phyloP scores from a whole-genome alignment of 2,797 vertebrate genomes.

The Furcifer pardalis region DNA sequence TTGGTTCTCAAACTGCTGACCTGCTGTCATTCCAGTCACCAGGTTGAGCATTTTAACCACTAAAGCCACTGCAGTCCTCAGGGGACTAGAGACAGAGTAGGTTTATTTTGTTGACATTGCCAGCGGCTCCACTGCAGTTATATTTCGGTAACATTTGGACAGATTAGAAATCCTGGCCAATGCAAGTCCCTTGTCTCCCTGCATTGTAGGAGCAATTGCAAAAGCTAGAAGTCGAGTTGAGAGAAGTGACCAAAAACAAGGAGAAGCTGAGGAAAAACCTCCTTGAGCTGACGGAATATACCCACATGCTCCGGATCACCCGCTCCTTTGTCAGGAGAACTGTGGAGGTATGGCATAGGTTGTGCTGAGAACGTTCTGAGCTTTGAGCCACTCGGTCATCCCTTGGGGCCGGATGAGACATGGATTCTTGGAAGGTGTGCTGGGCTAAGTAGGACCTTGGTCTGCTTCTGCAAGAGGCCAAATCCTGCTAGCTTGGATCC shows the following conservation, averaged over 20 bases:
- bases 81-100: too few relatives aligned
- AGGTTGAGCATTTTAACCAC: too few relatives aligned
- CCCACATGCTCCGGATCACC: slow-evolving; percentile 90
- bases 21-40: too few relatives aligned
- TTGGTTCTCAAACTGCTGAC: too few relatives aligned
- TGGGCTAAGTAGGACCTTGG: neutral
- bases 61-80: too few relatives aligned
- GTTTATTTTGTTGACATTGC: too few relatives aligned
- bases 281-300: slow-evolving; percentile 94
- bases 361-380: fast-evolving
- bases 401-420: too few relatives aligned
- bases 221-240: slow-evolving; percentile 92
- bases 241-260: slow-evolving; percentile 94
- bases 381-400: neutral
- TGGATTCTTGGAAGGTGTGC: neutral
- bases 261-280: slow-evolving; percentile 91
- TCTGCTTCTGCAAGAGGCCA: too few relatives aligned
- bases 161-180: too few relatives aligned
- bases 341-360: slow-evolving; percentile 79
- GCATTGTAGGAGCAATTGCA: slow-evolving; percentile 90
- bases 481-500: neutral
- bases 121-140: too few relatives aligned
- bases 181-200: neutral
- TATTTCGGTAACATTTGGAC: neutral
- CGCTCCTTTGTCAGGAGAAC: slow-evolving; percentile 85